Evolutionary conservation across 2,113 vertebrate genomes (phyloP).

Genomic region (Pampusana beccarii): DNA sequence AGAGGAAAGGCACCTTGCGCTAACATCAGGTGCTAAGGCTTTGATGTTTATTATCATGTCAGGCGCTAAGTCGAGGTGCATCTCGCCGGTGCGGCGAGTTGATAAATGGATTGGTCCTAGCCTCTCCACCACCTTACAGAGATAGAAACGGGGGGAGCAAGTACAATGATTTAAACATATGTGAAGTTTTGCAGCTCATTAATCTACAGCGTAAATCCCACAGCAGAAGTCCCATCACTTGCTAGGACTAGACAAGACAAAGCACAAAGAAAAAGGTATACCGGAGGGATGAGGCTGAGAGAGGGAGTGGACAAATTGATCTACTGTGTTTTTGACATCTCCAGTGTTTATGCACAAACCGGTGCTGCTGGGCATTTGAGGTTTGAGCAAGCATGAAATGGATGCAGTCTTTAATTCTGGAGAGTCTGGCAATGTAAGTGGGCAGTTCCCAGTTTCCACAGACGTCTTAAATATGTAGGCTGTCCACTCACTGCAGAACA

Average conservation of each 20-base stretch:
- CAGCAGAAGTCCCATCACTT: background rate
- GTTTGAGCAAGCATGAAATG: background rate
- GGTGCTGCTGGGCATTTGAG: background rate
- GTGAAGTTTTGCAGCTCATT: conserved; percentile 18
- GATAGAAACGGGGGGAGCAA: background rate
- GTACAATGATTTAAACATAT: conserved; percentile 24
- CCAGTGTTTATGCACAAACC: fast-evolving
- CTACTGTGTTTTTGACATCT: background rate
- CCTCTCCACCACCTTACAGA: background rate
- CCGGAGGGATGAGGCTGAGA: background rate
- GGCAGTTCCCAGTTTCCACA: background rate
- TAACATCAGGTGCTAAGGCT: conserved; percentile 20
- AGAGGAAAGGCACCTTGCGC: conserved; percentile 44
- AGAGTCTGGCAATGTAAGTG: background rate
- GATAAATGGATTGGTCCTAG: background rate
- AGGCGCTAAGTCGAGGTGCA: background rate
- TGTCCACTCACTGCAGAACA: background rate
- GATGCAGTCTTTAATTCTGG: background rate
- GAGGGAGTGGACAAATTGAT: background rate
- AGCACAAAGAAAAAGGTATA: background rate
- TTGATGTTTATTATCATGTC: background rate
- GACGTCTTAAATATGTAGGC: background rate
- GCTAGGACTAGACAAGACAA: background rate
- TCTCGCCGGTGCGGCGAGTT: background rate
- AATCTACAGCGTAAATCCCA: background rate